Conservation (phyloP, 1,140 invertebrate species). For the Trachelipus rathkii region DNA sequence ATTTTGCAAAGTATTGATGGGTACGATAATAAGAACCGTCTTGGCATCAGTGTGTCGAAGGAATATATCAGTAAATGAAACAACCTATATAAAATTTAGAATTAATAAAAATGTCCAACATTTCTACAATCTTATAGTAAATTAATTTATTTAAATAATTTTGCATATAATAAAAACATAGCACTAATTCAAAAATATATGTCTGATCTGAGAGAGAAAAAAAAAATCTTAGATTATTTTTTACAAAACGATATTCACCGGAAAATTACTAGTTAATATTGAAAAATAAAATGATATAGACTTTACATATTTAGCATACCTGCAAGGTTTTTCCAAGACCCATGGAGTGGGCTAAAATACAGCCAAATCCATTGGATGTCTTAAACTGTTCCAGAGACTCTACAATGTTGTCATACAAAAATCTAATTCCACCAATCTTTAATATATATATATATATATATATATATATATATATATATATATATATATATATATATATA, state of each 20-base stretch:
- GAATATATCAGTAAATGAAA: conserved; percentile 69
- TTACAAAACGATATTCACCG: no score
- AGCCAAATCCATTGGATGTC: conserved; percentile 89
- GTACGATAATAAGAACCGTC: conserved; percentile 92
- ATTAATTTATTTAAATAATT: no score
- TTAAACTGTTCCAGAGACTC: conserved; percentile 83
- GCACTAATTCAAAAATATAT: no score
- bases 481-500: conserved; percentile 23
- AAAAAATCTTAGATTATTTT: no score
- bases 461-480: conserved; percentile 24
- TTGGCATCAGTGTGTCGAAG: conserved; percentile 81
- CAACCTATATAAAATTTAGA: conserved; percentile 49
- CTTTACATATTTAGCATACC: conserved; percentile 50
- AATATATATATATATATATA: conserved; percentile 33
- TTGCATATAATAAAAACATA: no score
- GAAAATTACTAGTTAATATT: conserved; percentile 31
- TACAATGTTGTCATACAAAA: conserved; percentile 93
- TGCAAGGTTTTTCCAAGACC: conserved; percentile 98
- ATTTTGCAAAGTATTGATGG: conserved; percentile 98
- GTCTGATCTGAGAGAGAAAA: no score
- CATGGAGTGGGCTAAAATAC: conserved; percentile 98
- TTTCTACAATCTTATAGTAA: no score
- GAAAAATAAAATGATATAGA: conserved; percentile 13
- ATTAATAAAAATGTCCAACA: neutral
- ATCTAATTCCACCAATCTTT: conserved; percentile 90